Base-by-base conservation (phyloP, 2,797 vertebrate genomes). In the Myotis myotis region DNA sequence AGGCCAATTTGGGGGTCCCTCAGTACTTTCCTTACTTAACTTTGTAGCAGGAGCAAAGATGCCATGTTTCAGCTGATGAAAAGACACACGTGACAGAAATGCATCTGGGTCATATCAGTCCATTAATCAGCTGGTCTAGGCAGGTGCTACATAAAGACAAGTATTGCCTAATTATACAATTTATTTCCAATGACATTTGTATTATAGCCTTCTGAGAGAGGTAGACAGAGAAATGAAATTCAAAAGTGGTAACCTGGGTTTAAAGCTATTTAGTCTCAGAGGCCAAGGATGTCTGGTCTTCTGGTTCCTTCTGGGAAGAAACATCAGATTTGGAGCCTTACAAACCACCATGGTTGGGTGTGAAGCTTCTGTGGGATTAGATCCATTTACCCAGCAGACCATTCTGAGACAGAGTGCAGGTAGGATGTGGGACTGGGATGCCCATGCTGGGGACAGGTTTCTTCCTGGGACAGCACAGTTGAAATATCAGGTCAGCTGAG, bases 111-210 rank as follows among this genome's bases (percentile, higher is more conserved):
- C 80, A n/a, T 55, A 49, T 89, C 15, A 66, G 28, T 76, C 38
- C 72, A 72, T 12, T 75, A 49, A 80, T 89, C 72, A 84, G 72
- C 76, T 87, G 86, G 53, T 19, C 51, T 30, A 33, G 72, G n/a
- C 68, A 90, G 49, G 74, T 55, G 68, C 70, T 75, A 19, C 68
- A 41, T 25, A 93, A 96, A 96, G 96, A 97, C 87, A 95, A 87
- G 72, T 49, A 89, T 49, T 62, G 75, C 33, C 30, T 66, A 89
- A 87, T 11, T 78, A 62, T 95, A 94, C 96, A 96, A 96, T 89
- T 92, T 87, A 87, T 90, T 81, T 91, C 53, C 78, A 71, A 87
- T 83, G 76, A 76, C n/a, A 38, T 71, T 76, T 91, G 28, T 38
- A 25, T 28, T 51, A 19, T 25, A 75, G n/a, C 22, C 62, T 51